Conservation (phyloP, 2,113 vertebrate genomes). For the Calonectris borealis region DNA sequence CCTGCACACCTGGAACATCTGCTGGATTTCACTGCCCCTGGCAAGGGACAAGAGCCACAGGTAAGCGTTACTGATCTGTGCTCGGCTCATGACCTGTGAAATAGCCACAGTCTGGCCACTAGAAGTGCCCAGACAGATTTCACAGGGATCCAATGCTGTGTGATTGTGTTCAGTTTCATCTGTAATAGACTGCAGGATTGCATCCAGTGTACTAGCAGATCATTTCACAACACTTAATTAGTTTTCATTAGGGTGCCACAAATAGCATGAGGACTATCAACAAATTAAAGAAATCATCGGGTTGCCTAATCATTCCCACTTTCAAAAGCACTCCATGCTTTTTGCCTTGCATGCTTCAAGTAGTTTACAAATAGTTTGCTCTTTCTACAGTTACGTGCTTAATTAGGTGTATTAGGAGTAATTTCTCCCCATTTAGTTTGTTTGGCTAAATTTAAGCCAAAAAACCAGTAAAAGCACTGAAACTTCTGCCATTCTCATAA, state of each 20-base stretch:
- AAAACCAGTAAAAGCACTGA: neutral
- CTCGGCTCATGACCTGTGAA: neutral
- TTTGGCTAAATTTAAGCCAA: neutral
- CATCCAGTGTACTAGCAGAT: neutral
- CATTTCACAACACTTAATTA: conserved; percentile 4
- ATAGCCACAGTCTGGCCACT: neutral
- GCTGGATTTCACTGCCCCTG: neutral
- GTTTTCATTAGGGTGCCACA: conserved; percentile 16
- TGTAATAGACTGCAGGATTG: neutral
- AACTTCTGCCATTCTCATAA: neutral
- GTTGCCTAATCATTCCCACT: neutral
- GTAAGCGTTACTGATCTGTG: neutral
- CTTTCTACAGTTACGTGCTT: neutral
- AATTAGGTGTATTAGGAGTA: neutral
- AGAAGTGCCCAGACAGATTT: neutral
- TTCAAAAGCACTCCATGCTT: neutral
- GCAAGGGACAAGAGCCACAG: neutral
- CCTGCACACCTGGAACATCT: neutral
- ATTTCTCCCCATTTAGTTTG: neutral
- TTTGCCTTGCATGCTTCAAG: neutral
- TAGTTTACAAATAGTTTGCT: neutral
- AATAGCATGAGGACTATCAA: neutral
- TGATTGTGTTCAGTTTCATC: neutral
- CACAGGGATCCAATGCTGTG: neutral
- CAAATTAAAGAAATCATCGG: neutral